Base-by-base conservation (phyloP, 2,113 vertebrate species). In the Pterocles gutturalis region DNA sequence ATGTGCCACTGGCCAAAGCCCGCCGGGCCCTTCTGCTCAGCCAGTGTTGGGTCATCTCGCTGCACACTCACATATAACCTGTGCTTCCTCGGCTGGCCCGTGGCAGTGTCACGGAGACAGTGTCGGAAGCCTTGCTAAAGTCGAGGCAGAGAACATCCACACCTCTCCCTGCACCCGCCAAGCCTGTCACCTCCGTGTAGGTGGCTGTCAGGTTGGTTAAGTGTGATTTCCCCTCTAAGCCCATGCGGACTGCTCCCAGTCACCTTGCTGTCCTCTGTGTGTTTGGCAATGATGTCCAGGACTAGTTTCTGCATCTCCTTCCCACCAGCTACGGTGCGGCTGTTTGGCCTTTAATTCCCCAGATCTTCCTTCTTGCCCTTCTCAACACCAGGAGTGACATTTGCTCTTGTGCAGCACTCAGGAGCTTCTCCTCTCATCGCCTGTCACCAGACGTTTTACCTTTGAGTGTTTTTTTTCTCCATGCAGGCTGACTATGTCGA, bases 401-500 rank as follows among this genome's bases (percentile, higher is more conserved):
- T 43, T 69, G 75, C 33, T 93, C 5, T 82, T 46, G 15, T 2
- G 1, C 18, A 38, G 33, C 10, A 26, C 49, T 51, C 19, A 5
- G 28, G 34, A 67, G 34, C 5, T 3, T 43, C 64, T 72, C 6
- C 45, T 69, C 41, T 29, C 13, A 1, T 16, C 18, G 36, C 34
- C 17, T 60, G 51, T 53, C 29, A 9, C 22, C 41, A 38, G 34
- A 22, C 22, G 24, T 26, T 14, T 17, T 31, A 36, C 64, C 33
- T 85, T 31, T 26, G 10, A 43, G 0, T 1, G 0, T 60, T 46
- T 34, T 31, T 34, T 31, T 43, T 51, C 65, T 48, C 33, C 70
- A 31, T 75, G n/a, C 97, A 99, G 99, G 98, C 99, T 75, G 98
- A 99, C 96, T 98, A 97, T 16, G 95, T 99, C 62, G 99, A 99